Evolutionary conservation across 2,113 vertebrate genomes (phyloP).

Genomic region (Synchiropus splendidus): DNA sequence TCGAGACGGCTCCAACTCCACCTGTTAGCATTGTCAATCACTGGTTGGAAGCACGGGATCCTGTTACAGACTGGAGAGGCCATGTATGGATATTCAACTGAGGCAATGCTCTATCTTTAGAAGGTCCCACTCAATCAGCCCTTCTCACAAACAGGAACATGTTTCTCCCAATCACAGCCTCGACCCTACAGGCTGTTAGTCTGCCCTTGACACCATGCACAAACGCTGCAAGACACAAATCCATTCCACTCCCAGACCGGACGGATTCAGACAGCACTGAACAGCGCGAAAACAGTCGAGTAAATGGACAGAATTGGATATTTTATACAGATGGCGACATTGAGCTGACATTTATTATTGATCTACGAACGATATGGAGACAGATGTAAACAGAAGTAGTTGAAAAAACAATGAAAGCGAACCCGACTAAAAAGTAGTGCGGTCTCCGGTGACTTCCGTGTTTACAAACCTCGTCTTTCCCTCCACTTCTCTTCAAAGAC

Average conservation of each 20-base stretch:
- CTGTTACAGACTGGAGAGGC: slow-evolving; percentile 43
- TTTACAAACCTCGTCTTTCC: slow-evolving; percentile 72
- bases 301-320: too few species aligned
- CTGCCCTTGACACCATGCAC: too few species aligned
- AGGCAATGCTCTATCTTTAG: slow-evolving; percentile 68
- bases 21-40: slow-evolving; percentile 64
- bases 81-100: slow-evolving; percentile 65
- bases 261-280: too few species aligned
- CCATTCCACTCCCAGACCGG: too few species aligned
- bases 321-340: too few species aligned
- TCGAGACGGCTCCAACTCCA: slow-evolving; percentile 13
- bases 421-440: slow-evolving; percentile 61
- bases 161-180: too few species aligned
- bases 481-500: slow-evolving; percentile 70
- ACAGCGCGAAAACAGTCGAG: too few species aligned
- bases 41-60: slow-evolving; percentile 28
- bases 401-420: slow-evolving; percentile 14
- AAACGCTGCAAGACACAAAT: too few species aligned
- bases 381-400: not conserved
- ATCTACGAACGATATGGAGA: too few species aligned
- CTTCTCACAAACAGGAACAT: slow-evolving; percentile 22
- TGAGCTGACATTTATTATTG: too few species aligned
- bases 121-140: too few species aligned
- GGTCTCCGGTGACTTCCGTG: slow-evolving; percentile 67
- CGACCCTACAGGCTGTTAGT: too few species aligned